Base-by-base conservation (phyloP, 2,888 invertebrate genomes). In the Aphodius granarius region DNA sequence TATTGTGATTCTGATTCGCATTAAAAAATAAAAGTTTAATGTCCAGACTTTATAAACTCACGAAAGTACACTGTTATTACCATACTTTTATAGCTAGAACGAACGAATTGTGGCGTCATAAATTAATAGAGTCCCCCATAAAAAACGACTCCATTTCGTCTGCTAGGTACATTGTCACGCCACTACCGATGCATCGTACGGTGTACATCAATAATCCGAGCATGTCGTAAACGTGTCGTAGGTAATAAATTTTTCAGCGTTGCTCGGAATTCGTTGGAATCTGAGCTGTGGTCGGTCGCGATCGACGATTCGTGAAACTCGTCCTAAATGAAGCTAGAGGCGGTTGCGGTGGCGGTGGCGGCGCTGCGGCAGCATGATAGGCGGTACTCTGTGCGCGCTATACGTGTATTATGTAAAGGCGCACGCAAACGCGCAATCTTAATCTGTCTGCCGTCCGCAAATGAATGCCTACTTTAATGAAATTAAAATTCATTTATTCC, bases 401-500 rank as follows among this genome's bases (percentile, higher is more conserved):
- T 43, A 43, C 43, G 18, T 20, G 75, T 77, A 68, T 77, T 77
- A 75, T 77, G 77, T 76, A 77, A 77, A 78, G 78, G 79, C 81
- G 81, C 86, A 86, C 86, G 86, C 86, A 82, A 86, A 84, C 83
- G 80, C 78, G 85, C 84, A 85, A 86, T 85, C 86, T 85, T 84
- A 84, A 84, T 84, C 83, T 82, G 84, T 85, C 84, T 81, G 83
- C 68, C 68, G 21, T 19, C 83, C 77, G 83, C 82, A 83, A 85
- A 84, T 84, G 83, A 84, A 83, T 81, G 81, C 83, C 43, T 84
- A 83, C 85, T 85, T 86, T 86, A 86, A 86, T 86, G 86, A 87
- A 86, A 87, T 86, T 87, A 86, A 86, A 86, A 87, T 86, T 86
- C 86, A 86, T 87, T 86, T 86, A 86, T 86, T 86, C 86, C 83